Percentiles rank a stretch among this genome's conserved stretches.
Conservation (phyloP, 2,113 vertebrate genomes). For the Cepphus grylle region DNA sequence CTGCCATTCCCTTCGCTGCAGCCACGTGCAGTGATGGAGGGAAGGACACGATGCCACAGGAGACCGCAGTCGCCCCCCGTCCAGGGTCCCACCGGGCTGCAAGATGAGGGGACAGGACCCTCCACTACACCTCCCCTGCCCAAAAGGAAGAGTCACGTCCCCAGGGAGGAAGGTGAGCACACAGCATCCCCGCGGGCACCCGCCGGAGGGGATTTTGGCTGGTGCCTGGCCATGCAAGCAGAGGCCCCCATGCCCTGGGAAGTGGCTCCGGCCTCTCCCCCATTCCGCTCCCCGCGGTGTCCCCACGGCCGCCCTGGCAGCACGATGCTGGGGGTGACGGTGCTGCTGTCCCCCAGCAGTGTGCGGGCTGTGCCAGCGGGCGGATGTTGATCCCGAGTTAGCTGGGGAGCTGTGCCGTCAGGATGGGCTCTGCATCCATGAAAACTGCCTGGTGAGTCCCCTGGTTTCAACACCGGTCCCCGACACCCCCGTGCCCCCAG, state of each 20-base stretch:
- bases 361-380: not conserved
- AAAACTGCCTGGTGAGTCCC: not conserved
- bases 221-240: not conserved
- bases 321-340: not conserved
- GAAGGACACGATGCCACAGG: not conserved
- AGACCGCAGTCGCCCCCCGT: not conserved
- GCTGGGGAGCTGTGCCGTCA: not conserved
- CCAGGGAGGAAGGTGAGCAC: not conserved
- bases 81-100: not conserved
- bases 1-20: not conserved
- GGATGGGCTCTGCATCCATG: not conserved
- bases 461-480: not conserved
- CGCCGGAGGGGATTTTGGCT: no score
- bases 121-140: no score
- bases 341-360: not conserved
- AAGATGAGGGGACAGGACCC: not conserved
- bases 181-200: not conserved
- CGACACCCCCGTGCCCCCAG: no score
- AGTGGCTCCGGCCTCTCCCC: not conserved
- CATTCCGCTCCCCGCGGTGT: fast-evolving
- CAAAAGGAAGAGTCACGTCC: no score
- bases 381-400: not conserved
- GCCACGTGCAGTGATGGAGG: no score
- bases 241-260: not conserved
- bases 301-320: not conserved